These are phyloP conservation scores for Lacerta viridis DNA, from an alignment of 2,797 vertebrate species.

Conservation along the genomic window DNA sequence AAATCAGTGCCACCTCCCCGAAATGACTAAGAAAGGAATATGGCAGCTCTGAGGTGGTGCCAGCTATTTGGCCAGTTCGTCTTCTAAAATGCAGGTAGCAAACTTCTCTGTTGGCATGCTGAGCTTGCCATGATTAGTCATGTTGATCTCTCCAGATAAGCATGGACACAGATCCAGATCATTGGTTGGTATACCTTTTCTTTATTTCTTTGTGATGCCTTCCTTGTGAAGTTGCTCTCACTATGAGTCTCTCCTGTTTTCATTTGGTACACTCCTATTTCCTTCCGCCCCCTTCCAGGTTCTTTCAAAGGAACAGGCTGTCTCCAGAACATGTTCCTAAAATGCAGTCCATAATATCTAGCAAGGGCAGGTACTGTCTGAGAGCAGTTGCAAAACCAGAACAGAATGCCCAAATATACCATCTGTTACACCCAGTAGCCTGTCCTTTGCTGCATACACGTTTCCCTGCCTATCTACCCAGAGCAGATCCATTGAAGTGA, in stretches of 20 bases:
- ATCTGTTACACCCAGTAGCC: neutral
- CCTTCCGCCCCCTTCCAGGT: conserved; percentile 23
- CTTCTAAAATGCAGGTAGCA: conserved; percentile 72
- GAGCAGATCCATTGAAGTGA: no score
- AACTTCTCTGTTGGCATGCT: conserved; percentile 76
- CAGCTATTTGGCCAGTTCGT: neutral
- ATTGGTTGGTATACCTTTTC: conserved; percentile 88
- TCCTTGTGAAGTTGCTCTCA: neutral
- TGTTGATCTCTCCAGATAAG: conserved; percentile 83
- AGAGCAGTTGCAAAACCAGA: neutral
- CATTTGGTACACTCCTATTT: neutral
- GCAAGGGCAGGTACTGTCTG: neutral
- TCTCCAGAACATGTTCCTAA: neutral
- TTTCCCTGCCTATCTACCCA: no score
- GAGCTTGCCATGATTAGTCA: conserved; percentile 85
- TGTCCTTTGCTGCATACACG: no score
- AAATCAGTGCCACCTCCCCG: neutral
- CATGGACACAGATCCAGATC: conserved; percentile 72
- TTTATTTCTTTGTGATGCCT: neutral
- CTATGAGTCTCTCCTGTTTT: conserved; percentile 51
- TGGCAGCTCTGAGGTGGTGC: fast-evolving
- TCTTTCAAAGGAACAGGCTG: neutral
- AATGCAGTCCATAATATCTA: conserved; percentile 10
- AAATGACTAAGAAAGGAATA: neutral
- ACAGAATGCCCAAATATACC: neutral